phyloP scores from a whole-genome alignment of 2,797 vertebrate species.

The Spinus pinus region DNA sequence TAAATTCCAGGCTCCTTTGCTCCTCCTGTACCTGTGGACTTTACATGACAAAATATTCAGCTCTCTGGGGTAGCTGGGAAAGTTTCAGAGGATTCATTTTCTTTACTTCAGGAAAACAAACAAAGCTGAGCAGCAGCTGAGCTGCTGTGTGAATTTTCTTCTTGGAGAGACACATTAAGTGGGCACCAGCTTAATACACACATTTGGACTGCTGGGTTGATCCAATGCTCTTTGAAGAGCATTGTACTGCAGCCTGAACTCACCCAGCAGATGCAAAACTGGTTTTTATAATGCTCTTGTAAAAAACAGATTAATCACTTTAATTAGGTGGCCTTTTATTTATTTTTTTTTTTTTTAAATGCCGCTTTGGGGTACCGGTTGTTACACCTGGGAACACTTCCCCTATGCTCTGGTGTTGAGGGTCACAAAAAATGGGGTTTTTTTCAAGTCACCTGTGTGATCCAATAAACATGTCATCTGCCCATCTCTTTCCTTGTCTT shows the following conservation, averaged over 20 bases:
- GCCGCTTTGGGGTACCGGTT: rapidly evolving
- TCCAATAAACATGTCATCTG: neutral
- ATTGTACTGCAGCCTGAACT: neutral
- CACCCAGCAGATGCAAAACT: neutral
- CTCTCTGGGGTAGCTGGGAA: neutral
- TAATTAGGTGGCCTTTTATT: neutral
- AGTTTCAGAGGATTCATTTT: neutral
- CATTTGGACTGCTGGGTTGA: neutral
- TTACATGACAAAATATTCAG: neutral
- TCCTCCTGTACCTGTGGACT: neutral
- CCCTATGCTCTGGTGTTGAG: neutral
- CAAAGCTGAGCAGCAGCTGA: neutral
- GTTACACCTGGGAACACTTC: rapidly evolving
- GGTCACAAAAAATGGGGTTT: neutral
- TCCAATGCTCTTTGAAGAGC: neutral
- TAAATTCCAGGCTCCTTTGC: neutral
- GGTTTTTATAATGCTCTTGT: neutral
- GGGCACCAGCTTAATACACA: neutral
- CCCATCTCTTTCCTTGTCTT: neutral
- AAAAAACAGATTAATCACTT: neutral
- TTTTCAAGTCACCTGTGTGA: neutral
- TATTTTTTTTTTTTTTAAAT: neutral
- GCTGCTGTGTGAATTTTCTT: neutral
- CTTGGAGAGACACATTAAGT: neutral
- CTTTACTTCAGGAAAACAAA: neutral